Percentiles rank a stretch among this genome's conserved stretches.
These are phyloP conservation scores for Clarias pachynema DNA, from an alignment of 2,797 vertebrate species.

Conservation along the genomic window DNA sequence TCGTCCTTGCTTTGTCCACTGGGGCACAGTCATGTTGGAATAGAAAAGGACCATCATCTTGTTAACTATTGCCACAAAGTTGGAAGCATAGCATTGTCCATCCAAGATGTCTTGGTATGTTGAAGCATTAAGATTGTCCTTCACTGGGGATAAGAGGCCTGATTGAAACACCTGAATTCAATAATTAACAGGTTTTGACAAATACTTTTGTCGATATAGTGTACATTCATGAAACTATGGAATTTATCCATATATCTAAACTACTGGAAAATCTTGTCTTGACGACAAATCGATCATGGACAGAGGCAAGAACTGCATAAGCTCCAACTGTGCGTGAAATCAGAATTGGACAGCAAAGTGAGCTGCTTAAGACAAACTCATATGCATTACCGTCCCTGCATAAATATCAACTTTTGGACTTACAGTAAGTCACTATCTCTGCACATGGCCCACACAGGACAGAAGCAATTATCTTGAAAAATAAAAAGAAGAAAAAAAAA, in stretches of 20 bases:
- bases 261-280: background rate
- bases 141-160: too few relatives aligned
- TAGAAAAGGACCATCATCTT: too few relatives aligned
- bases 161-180: too few relatives aligned
- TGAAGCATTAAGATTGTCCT: too few relatives aligned
- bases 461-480: background rate
- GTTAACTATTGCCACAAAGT: too few relatives aligned
- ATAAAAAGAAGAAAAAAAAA: slow-evolving; percentile 34
- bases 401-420: background rate
- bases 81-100: too few relatives aligned
- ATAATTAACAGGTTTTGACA: too few relatives aligned
- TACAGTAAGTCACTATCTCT: background rate
- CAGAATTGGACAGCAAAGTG: background rate
- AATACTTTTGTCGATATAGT: too few relatives aligned
- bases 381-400: background rate
- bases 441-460: background rate
- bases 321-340: too few relatives aligned
- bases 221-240: background rate
- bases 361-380: background rate
- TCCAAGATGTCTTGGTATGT: too few relatives aligned
- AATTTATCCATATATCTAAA: background rate
- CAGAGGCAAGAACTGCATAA: background rate
- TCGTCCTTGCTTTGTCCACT: too few relatives aligned
- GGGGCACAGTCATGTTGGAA: too few relatives aligned
- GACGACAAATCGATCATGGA: background rate